Evolutionary conservation across 2,113 vertebrate genomes (phyloP).

Genomic region (Chaenocephalus aceratus): DNA sequence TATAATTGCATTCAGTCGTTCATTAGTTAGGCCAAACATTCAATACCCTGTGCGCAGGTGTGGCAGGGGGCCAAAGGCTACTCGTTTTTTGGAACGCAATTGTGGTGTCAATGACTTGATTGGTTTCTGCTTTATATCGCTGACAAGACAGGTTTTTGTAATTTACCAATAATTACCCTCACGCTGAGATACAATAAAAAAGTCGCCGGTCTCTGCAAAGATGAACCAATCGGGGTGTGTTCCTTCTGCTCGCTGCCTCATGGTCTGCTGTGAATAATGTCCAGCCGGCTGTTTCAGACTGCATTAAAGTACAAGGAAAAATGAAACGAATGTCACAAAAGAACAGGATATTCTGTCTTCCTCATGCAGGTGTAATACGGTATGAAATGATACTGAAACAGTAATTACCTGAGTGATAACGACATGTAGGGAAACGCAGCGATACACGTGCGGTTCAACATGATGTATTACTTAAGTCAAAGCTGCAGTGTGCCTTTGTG

Average conservation of each 20-base stretch:
- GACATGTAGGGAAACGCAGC: constrained; percentile 44
- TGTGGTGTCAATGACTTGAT: constrained; percentile 81
- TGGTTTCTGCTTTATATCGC: constrained; percentile 80
- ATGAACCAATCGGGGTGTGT: constrained; percentile 67
- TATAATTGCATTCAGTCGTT: constrained; percentile 83
- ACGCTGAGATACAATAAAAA: constrained; percentile 74
- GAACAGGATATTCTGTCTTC: constrained; percentile 45
- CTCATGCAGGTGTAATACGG: constrained; percentile 45
- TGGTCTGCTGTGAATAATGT: constrained; percentile 64
- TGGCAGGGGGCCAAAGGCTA: constrained; percentile 71
- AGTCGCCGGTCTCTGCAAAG: constrained; percentile 67
- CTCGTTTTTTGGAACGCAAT: constrained; percentile 74
- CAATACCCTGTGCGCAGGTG: constrained; percentile 74
- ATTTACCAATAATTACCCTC: constrained; percentile 83
- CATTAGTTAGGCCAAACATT: constrained; percentile 82
- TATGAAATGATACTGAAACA: constrained; percentile 62
- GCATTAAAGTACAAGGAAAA: constrained; percentile 41
- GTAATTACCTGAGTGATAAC: constrained; percentile 70
- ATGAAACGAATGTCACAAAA: constrained; percentile 40
- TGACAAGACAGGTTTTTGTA: constrained; percentile 81
- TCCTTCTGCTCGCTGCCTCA: constrained; percentile 58
- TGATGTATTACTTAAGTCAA: constrained; percentile 68
- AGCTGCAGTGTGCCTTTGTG: constrained; percentile 63
- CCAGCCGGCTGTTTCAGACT: constrained; percentile 21
- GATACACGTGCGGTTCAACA: constrained; percentile 46